Evolutionary conservation across 2,797 vertebrate species (phyloP).

Genomic region (Apodemus agrarius): DNA sequence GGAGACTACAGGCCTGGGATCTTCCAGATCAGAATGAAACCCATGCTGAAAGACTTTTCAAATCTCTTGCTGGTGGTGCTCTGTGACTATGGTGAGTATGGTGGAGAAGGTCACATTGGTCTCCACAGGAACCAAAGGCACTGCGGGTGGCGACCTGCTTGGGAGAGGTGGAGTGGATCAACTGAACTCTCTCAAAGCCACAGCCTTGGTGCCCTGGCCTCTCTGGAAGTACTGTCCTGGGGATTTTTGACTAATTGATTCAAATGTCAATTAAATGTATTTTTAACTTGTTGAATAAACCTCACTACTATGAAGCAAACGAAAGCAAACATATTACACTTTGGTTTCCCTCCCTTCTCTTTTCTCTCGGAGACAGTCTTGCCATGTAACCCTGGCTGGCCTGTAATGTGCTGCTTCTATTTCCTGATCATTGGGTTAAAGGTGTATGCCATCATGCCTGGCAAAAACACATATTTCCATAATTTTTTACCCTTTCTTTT

Average conservation of each 20-base stretch:
- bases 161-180: neutral
- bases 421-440: neutral
- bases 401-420: neutral
- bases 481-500: neutral
- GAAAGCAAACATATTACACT: neutral
- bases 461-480: neutral
- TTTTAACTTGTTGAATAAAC: neutral
- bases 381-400: too few species aligned
- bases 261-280: slow-evolving; percentile 6
- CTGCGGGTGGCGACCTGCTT: neutral
- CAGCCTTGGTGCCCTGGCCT: neutral
- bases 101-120: slow-evolving; percentile 79
- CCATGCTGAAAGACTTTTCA: slow-evolving; percentile 89
- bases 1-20: slow-evolving; percentile 89
- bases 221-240: neutral
- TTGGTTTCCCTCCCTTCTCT: neutral
- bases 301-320: slow-evolving; percentile 19
- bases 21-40: slow-evolving; percentile 95
- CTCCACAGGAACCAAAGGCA: neutral
- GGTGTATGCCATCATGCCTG: neutral
- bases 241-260: slow-evolving; percentile 10
- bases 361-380: neutral
- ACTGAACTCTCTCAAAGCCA: neutral
- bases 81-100: slow-evolving; percentile 94
- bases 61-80: slow-evolving; percentile 92